phyloP scores from a whole-genome alignment of 2,888 invertebrate species.

The Periphyllus acericola region DNA sequence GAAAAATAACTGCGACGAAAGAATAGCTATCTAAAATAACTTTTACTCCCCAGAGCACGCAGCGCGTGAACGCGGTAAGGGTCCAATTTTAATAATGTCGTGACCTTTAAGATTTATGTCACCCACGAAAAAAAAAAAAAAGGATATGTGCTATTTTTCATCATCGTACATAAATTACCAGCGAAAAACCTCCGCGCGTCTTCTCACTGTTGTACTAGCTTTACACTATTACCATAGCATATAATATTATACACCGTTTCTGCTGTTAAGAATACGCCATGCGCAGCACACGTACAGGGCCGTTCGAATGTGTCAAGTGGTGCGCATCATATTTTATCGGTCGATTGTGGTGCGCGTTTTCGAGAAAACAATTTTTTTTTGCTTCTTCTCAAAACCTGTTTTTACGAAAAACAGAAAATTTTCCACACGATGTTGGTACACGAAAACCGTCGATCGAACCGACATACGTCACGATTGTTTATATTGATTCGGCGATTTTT shows the following conservation, averaged over 20 bases:
- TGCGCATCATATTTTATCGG: background rate
- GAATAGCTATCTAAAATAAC: background rate
- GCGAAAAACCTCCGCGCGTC: background rate
- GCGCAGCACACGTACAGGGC: background rate
- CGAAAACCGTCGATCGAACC: too few relatives aligned
- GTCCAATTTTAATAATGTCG: conserved; percentile 58
- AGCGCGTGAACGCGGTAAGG: background rate
- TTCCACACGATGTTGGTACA: too few relatives aligned
- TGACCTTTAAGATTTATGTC: conserved; percentile 50
- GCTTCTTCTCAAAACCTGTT: too few relatives aligned
- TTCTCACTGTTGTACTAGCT: background rate
- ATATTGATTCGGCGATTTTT: too few relatives aligned
- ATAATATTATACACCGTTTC: background rate
- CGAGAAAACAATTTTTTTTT: background rate
- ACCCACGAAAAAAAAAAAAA: background rate
- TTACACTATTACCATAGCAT: background rate
- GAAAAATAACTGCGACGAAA: background rate
- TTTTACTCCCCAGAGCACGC: conserved; percentile 6
- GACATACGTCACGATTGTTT: too few relatives aligned
- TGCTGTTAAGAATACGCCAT: background rate
- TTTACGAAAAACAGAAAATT: too few relatives aligned
- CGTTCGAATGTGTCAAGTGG: background rate
- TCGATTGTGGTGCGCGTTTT: background rate
- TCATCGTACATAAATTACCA: conserved; percentile 3
- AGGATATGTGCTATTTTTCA: conserved; percentile 2